Conservation (phyloP, 1,140 invertebrate genomes). For the Heliconius nattereri region DNA sequence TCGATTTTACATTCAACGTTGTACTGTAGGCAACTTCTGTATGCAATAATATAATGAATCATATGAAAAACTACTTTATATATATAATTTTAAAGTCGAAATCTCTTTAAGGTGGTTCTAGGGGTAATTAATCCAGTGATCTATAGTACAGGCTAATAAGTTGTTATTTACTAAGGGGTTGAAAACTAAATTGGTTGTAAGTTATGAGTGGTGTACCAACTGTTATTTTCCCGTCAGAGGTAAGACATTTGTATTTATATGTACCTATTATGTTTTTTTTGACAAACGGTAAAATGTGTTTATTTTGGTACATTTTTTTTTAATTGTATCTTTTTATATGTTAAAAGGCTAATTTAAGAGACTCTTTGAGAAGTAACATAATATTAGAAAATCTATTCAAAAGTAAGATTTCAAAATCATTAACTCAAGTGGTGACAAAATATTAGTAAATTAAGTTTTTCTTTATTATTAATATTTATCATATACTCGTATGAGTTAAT, state of each 20-base stretch:
- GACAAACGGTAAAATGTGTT: not conserved
- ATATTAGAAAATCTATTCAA: no score
- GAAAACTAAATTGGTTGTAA: conserved; percentile 37
- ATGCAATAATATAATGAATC: not conserved
- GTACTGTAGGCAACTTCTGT: conserved; percentile 24
- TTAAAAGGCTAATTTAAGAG: no score
- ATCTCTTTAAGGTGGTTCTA: not conserved
- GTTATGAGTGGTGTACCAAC: conserved; percentile 27
- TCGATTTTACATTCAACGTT: conserved; percentile 34
- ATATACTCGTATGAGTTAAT: no score
- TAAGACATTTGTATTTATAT: not conserved
- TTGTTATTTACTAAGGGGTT: conserved; percentile 40
- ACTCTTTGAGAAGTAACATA: no score
- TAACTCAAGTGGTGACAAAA: no score
- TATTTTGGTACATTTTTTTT: no score
- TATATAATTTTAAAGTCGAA: not conserved
- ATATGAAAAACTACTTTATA: not conserved
- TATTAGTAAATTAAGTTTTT: no score
- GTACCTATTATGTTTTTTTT: not conserved
- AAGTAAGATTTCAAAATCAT: no score
- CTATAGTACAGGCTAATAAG: conserved; percentile 37
- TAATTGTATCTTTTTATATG: no score
- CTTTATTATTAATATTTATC: no score
- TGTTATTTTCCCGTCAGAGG: conserved; percentile 39
- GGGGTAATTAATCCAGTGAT: conserved; percentile 35